Base-by-base conservation (phyloP, 2,797 vertebrate species). In the Benthosema pterotum region DNA sequence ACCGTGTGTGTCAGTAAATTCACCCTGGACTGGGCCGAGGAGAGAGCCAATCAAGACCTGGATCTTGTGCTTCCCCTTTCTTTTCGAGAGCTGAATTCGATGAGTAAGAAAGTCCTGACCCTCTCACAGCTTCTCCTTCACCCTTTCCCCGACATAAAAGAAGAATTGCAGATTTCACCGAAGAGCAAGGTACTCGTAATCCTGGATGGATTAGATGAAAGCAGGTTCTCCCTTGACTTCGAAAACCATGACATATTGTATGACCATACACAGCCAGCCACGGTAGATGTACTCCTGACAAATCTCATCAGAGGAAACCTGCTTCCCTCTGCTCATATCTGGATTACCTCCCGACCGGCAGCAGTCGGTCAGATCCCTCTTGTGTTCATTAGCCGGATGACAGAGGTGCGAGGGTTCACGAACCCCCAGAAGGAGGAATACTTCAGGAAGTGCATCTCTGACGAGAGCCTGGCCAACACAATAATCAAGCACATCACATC, bases 191-290 rank as follows among this genome's bases (percentile, higher is more conserved):
- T 78, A 7, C 75, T 91, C 11, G 84, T 91, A 51, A 88, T 91
- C 68, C 74, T 91, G 53, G 89, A 91, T 12, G 88, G 88, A 2
- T 72, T 91, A 58, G 89, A 91, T 0, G 89, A 91, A 67, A 86
- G 83, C 15, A 80, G 87, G 0, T 54, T 90, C 6, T 38, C 70
- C 22, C 14, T 91, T 56, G 64, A 90, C 69, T 91, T 90, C 55
- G 3, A 79, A 25, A 77, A 65, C 18, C 63, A 25, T 22, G 83
- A 85, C 65, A 82, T 85, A 9, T 2, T 88, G 17, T 66, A 64
- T 1, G 82, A 90, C 14, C 74, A 78, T 45, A 67, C 11, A 0
- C 58, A 80, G 46, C 17, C 11, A 0, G 53, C 67, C 51, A 58
- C 43, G 1, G 17, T 88, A 2, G 55, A 71, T 0, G 48, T 77